Percentiles rank a stretch among this genome's conserved stretches.
phyloP scores from a whole-genome alignment of 2,888 invertebrate genomes.

The Andrena haemorrhoa region DNA sequence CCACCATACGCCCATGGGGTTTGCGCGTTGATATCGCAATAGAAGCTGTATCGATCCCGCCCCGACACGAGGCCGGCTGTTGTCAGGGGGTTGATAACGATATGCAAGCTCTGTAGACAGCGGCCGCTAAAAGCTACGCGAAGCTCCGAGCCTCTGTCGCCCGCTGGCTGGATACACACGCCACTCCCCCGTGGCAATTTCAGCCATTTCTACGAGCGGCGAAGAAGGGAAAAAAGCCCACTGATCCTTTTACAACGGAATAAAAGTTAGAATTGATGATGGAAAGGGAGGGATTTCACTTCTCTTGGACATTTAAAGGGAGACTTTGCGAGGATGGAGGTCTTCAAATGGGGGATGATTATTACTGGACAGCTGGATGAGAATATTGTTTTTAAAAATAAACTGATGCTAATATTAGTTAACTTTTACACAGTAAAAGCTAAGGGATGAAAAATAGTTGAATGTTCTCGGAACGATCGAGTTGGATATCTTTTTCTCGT shows the following conservation, averaged over 20 bases:
- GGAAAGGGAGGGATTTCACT: neutral
- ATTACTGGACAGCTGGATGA: too few relatives aligned
- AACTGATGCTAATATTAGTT: too few relatives aligned
- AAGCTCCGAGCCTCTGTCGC: slow-evolving; percentile 48
- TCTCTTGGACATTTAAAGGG: too few relatives aligned
- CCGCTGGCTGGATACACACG: slow-evolving; percentile 14
- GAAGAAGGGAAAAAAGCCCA: neutral
- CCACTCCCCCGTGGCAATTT: slow-evolving; percentile 22
- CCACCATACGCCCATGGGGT: slow-evolving; percentile 76
- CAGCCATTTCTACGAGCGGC: slow-evolving; percentile 39
- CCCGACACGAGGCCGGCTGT: slow-evolving; percentile 77
- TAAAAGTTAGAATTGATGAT: slow-evolving; percentile 6
- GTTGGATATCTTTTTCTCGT: too few relatives aligned
- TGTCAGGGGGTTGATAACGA: slow-evolving; percentile 81
- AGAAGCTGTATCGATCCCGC: slow-evolving; percentile 81
- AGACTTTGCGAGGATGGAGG: too few relatives aligned
- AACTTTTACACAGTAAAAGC: too few relatives aligned
- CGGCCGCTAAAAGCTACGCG: slow-evolving; percentile 59
- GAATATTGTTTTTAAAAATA: too few relatives aligned
- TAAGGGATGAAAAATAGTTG: too few relatives aligned
- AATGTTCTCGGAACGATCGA: too few relatives aligned
- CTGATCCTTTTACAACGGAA: neutral
- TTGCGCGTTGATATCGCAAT: slow-evolving; percentile 80
- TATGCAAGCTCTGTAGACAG: slow-evolving; percentile 70
- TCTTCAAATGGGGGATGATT: too few relatives aligned